phyloP scores from a whole-genome alignment of 2,113 vertebrate species.

The Urocitellus parryii region DNA sequence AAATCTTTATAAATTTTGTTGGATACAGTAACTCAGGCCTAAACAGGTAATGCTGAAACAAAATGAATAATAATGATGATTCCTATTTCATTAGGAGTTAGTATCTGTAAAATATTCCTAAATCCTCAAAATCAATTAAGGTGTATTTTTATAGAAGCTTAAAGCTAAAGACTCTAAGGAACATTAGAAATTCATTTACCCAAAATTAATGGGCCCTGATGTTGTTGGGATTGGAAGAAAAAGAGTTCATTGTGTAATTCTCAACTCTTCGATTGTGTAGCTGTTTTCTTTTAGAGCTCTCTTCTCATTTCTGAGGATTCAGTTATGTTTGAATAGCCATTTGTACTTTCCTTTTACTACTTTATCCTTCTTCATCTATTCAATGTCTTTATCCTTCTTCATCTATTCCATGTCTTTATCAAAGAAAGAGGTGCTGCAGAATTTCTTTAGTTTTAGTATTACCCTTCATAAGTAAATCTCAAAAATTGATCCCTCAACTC shows the following conservation, averaged over 20 bases:
- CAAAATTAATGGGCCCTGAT: conserved; percentile 34
- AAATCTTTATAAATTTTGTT: background rate
- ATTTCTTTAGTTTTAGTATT: conserved; percentile 3
- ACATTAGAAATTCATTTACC: conserved; percentile 20
- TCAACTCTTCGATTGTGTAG: background rate
- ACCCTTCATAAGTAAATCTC: background rate
- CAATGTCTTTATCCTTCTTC: no score
- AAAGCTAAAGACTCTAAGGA: conserved; percentile 6
- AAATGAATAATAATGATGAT: background rate
- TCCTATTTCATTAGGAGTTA: conserved; percentile 31
- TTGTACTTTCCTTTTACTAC: background rate
- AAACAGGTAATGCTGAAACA: background rate
- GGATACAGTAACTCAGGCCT: background rate
- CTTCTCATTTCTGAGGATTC: background rate
- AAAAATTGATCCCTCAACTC: background rate
- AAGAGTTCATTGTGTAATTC: background rate
- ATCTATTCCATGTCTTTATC: background rate
- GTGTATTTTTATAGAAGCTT: conserved; percentile 25
- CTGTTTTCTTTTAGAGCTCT: background rate
- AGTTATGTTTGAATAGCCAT: background rate
- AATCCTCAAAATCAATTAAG: conserved; percentile 25
- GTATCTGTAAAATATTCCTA: conserved; percentile 23
- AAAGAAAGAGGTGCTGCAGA: background rate
- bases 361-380: background rate
- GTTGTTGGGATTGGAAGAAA: background rate